These are phyloP conservation scores for Yponomeuta evonymella DNA, from an alignment of 2,888 invertebrate species.

Conservation along the genomic window DNA sequence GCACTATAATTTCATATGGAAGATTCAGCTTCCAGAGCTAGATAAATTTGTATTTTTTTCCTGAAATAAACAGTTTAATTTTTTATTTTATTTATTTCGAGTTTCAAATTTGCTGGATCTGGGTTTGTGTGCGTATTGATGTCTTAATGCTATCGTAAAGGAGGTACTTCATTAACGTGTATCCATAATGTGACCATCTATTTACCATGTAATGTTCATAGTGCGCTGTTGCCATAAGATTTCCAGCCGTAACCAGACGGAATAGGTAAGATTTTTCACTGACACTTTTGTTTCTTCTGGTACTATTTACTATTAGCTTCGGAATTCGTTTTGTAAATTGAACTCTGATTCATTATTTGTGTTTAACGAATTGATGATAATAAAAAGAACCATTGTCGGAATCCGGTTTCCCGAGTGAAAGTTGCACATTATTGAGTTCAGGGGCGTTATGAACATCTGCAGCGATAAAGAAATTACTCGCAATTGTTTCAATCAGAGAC, in stretches of 20 bases:
- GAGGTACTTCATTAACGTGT: too few species aligned
- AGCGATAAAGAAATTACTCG: neutral
- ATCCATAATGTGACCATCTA: neutral
- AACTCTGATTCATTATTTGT: neutral
- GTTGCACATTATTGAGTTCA: neutral
- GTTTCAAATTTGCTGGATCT: too few species aligned
- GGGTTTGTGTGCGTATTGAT: too few species aligned
- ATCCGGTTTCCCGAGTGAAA: neutral
- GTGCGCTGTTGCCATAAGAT: neutral
- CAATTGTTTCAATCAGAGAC: neutral
- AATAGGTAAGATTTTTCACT: neutral
- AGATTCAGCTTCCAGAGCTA: too few species aligned
- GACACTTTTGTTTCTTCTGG: neutral
- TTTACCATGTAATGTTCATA: neutral
- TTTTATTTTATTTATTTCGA: too few species aligned
- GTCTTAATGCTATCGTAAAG: too few species aligned
- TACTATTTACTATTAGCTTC: neutral
- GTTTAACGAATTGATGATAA: neutral
- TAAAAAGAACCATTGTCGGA: neutral
- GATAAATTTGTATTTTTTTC: too few species aligned
- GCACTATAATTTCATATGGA: too few species aligned
- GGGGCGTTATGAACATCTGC: neutral
- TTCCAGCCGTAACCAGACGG: neutral
- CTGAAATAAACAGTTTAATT: too few species aligned
- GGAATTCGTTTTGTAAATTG: neutral